phyloP scores from a whole-genome alignment of 2,113 vertebrate species.

The Myrmecophaga tridactyla region DNA sequence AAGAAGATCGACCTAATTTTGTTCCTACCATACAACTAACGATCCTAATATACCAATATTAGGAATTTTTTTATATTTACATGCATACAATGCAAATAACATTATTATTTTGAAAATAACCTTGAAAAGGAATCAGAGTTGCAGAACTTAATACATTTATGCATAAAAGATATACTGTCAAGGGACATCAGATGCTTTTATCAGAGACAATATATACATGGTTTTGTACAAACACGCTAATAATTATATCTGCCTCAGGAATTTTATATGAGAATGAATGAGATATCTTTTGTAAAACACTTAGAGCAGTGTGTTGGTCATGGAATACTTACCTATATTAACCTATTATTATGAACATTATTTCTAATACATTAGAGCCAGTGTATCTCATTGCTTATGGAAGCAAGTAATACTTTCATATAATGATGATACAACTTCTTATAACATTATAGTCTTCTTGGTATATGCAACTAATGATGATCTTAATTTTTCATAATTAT shows the following conservation, averaged over 20 bases:
- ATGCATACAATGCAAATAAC: not conserved
- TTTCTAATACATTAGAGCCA: not conserved
- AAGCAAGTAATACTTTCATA: not conserved
- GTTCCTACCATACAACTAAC: not conserved
- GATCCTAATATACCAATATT: not conserved
- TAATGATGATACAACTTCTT: not conserved
- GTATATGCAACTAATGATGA: not conserved
- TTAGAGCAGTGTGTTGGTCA: not conserved
- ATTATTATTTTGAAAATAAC: no score
- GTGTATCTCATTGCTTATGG: not conserved
- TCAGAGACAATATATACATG: not conserved
- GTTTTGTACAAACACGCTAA: not conserved
- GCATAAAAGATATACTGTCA: not conserved
- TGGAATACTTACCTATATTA: not conserved
- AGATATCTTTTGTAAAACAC: not conserved
- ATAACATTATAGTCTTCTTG: not conserved
- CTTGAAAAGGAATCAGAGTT: not conserved
- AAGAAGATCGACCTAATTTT: not conserved
- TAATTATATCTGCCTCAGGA: not conserved
- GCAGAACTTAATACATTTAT: not conserved
- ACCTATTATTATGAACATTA: no score
- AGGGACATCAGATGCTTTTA: not conserved
- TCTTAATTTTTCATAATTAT: not conserved
- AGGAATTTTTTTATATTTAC: not conserved
- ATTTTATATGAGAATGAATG: not conserved